phyloP scores from a whole-genome alignment of 2,888 invertebrate species.

The Rhorus exstirpatorius region DNA sequence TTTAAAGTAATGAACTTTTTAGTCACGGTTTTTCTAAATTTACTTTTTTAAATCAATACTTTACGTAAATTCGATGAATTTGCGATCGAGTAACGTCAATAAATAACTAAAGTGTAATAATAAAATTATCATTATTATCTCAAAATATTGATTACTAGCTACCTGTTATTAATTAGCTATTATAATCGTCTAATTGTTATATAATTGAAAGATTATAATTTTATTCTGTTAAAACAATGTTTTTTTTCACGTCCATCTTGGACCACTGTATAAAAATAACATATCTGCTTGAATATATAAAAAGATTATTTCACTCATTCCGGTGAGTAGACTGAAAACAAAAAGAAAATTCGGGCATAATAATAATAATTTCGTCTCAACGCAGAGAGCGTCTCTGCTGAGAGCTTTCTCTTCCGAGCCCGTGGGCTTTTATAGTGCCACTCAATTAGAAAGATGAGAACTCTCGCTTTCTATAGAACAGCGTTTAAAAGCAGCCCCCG shows the following conservation, averaged over 20 bases:
- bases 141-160: no score
- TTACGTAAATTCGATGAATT: no score
- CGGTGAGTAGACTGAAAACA: background rate
- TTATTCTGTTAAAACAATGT: background rate
- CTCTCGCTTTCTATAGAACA: slow-evolving; percentile 21
- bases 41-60: no score
- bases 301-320: slow-evolving; percentile 15
- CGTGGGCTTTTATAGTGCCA: background rate
- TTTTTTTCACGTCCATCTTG: background rate
- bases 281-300: background rate
- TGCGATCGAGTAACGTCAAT: no score
- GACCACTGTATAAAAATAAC: no score
- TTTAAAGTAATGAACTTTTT: no score
- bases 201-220: no score
- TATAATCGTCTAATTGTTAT: background rate
- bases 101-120: no score
- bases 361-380: background rate
- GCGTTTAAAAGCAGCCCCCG: slow-evolving; percentile 13
- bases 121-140: no score
- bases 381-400: background rate
- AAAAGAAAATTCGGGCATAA: slow-evolving; percentile 4
- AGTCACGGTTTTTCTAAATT: no score
- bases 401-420: background rate
- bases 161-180: background rate
- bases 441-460: slow-evolving; percentile 22